Percentiles rank a stretch among this genome's conserved stretches.
Evolutionary conservation across 2,797 vertebrate species (phyloP).

Genomic region (Mormyrops boulengeri): DNA sequence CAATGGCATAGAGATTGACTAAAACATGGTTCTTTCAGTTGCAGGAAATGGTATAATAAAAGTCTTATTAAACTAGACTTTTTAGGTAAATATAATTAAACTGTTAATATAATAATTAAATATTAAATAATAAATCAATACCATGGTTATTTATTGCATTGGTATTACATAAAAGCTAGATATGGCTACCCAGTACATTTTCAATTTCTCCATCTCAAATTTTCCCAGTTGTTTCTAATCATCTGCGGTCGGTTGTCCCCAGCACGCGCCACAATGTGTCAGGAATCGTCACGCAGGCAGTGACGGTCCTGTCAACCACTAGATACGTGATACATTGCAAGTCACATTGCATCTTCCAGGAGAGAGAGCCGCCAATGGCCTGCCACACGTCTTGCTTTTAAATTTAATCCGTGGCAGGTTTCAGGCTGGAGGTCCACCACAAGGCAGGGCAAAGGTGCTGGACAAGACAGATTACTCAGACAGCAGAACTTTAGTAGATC

Average conservation of each 20-base stretch:
- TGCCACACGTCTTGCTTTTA: neutral
- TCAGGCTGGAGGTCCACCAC: neutral
- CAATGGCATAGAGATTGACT: neutral
- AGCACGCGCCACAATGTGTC: neutral
- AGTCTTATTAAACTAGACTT: neutral
- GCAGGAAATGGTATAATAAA: neutral
- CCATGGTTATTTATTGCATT: neutral
- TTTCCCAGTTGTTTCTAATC: constrained; percentile 1
- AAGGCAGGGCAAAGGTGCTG: constrained; percentile 4
- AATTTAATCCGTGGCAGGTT: constrained; percentile 2
- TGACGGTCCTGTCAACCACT: neutral
- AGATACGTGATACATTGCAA: constrained; percentile 3
- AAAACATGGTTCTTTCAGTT: neutral
- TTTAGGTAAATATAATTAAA: neutral
- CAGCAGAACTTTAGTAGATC: neutral
- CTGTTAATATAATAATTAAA: neutral
- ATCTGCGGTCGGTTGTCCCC: neutral
- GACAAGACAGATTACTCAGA: neutral
- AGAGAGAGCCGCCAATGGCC: neutral
- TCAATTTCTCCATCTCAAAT: neutral
- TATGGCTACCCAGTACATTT: neutral
- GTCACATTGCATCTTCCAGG: neutral
- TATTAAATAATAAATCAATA: neutral
- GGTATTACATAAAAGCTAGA: neutral
- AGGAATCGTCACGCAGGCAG: neutral